Percentiles rank a stretch among this genome's conserved stretches.
Evolutionary conservation across 1,140 invertebrate genomes (phyloP).

Genomic region (Megalonaias nervosa): DNA sequence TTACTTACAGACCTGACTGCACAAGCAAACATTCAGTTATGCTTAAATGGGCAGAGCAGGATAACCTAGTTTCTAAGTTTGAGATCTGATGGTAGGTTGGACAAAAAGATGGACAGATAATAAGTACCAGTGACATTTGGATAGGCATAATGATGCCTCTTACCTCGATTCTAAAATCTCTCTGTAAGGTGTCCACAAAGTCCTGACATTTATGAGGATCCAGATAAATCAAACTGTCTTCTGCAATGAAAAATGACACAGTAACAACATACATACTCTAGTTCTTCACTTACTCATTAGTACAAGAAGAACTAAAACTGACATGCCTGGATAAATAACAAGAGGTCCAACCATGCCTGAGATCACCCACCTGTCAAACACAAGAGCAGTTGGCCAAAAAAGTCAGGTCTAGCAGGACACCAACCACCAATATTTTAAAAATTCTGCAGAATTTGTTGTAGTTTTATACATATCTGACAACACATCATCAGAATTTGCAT

Average conservation of each 20-base stretch:
- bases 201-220: constrained; percentile 96
- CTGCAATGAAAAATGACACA: constrained; percentile 69
- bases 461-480: too few species aligned
- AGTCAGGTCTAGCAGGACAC: too few species aligned
- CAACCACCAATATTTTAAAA: too few species aligned
- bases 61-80: too few species aligned
- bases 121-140: too few species aligned
- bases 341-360: neutral
- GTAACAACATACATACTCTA: constrained; percentile 1
- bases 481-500: too few species aligned
- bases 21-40: too few species aligned
- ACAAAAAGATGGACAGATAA: too few species aligned
- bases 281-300: constrained; percentile 1
- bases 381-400: neutral
- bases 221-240: constrained; percentile 91
- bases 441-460: too few species aligned
- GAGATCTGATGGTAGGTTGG: too few species aligned
- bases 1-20: too few species aligned
- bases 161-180: constrained; percentile 68
- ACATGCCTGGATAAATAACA: neutral
- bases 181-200: constrained; percentile 78
- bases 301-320: neutral
- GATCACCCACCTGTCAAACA: neutral
- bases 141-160: neutral
- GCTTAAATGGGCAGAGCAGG: too few species aligned